A percentile compares a stretch with the other conserved stretches of the same genome.
phyloP scores from a whole-genome alignment of 2,888 invertebrate genomes.

The Ophion slaviceki region DNA sequence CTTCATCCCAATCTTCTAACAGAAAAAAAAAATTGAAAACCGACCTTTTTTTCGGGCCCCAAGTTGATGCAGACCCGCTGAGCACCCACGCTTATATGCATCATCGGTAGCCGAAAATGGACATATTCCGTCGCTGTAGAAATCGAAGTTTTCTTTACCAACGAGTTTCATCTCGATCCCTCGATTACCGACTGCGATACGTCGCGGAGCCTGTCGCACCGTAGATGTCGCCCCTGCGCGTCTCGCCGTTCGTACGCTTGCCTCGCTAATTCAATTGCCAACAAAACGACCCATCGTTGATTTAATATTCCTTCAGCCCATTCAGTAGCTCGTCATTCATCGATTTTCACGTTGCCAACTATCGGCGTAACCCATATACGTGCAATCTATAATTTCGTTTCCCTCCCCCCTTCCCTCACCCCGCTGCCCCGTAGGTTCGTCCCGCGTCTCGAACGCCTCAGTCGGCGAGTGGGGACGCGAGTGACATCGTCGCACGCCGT shows the following conservation, averaged over 20 bases:
- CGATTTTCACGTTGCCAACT: conserved; percentile 19
- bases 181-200: background rate
- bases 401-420: too few relatives aligned
- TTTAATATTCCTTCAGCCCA: conserved; percentile 3
- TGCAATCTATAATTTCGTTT: background rate
- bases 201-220: background rate
- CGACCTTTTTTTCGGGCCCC: too few relatives aligned
- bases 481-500: conserved; percentile 7
- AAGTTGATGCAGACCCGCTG: too few relatives aligned
- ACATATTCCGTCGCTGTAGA: too few relatives aligned
- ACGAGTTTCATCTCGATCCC: background rate
- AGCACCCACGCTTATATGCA: too few relatives aligned
- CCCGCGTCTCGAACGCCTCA: too few relatives aligned
- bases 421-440: too few relatives aligned
- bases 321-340: conserved; percentile 32
- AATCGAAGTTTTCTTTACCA: too few relatives aligned
- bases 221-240: background rate
- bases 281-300: background rate
- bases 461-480: too few relatives aligned
- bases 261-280: conserved; percentile 30
- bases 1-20: too few relatives aligned
- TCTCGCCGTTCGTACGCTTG: conserved; percentile 31
- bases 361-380: conserved; percentile 9
- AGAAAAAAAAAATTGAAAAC: background rate
- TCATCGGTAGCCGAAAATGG: too few relatives aligned